Evolutionary conservation across 2,888 invertebrate genomes (phyloP).

Genomic region (Stictocephala bisonia): DNA sequence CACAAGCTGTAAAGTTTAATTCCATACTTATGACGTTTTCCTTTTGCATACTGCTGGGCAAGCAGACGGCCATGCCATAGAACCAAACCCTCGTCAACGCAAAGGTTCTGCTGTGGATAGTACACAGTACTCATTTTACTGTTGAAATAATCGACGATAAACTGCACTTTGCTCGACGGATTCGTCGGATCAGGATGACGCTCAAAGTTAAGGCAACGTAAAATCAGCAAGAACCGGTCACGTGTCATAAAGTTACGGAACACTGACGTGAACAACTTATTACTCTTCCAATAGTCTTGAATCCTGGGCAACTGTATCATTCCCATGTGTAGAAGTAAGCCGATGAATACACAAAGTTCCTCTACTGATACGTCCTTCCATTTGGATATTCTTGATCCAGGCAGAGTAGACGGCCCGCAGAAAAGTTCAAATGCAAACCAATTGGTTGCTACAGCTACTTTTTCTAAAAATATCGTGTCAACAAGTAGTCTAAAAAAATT

Average conservation of each 20-base stretch:
- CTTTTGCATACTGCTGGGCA: constrained; percentile 21
- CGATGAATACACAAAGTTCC: constrained; percentile 10
- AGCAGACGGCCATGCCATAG: constrained; percentile 6
- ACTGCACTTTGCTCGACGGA: neutral
- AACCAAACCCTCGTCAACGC: constrained; percentile 11
- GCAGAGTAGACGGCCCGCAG: constrained; percentile 6
- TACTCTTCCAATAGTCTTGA: constrained; percentile 63
- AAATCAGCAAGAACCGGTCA: constrained; percentile 62
- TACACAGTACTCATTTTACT: constrained; percentile 8
- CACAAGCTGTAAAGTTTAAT: constrained; percentile 26
- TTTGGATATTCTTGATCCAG: constrained; percentile 4
- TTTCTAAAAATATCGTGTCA: neutral
- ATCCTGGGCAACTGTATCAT: constrained; percentile 61
- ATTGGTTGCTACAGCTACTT: neutral
- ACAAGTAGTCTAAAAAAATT: neutral
- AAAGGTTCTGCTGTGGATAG: constrained; percentile 14
- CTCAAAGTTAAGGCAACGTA: constrained; percentile 61
- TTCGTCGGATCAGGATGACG: neutral
- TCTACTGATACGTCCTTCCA: constrained; percentile 21
- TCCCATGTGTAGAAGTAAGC: constrained; percentile 60
- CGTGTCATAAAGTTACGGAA: constrained; percentile 62
- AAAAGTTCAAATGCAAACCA: neutral
- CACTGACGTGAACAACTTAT: constrained; percentile 60
- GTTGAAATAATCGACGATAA: constrained; percentile 19
- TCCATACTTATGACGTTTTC: constrained; percentile 12